Evolutionary conservation across 2,888 invertebrate genomes (phyloP), one percentile per base, ranked within the genome.

Genomic region (Drosophila mulleri): DNA sequence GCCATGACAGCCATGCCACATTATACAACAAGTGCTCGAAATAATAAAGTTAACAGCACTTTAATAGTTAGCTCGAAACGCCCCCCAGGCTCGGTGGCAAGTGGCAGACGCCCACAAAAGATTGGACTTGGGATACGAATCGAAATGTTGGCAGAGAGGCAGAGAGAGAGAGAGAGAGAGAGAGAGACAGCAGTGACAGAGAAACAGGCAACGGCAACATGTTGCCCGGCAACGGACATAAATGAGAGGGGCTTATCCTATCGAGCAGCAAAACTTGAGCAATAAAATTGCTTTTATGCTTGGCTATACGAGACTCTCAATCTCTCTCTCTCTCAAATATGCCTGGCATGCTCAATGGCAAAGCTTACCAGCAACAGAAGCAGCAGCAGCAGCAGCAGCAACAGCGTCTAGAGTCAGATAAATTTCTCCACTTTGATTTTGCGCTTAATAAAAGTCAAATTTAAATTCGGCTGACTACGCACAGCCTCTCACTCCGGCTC

Each of bases 31-130:
- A 85, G 89, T 85, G 88, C 89, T 87, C 80, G 82, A 85, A 87
- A 89, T 89, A 89, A 89, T 89, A 89, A 85, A 85, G 85, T 89
- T 85, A 85, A 89, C 89, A 89, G 89, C 89, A 85, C 85, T 85
- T 85, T 89, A 89, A 84, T 84, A 85, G 89, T 85, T 85, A 66
- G 84, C 78, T 79, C 71, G 70, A 53, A 35, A 42, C 48, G 67
- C 69, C 67, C 66, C 48, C 58, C 35, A 59, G 32, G 14, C 67
- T 68, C 72, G 26, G 60, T 69, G 67, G 67, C 81, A 69, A 74
- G 68, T 64, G 75, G 73, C 57, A 57, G 67, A 37, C 66, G 80
- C 77, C 80, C 70, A 67, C 71, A 71, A 60, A 60, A 70, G 70
- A 79, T 75, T 75, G 71, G 53, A 67, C 75, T 47, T 71, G 75